Conservation (phyloP, 1,140 invertebrate genomes). For the Anadara kagoshimensis region DNA sequence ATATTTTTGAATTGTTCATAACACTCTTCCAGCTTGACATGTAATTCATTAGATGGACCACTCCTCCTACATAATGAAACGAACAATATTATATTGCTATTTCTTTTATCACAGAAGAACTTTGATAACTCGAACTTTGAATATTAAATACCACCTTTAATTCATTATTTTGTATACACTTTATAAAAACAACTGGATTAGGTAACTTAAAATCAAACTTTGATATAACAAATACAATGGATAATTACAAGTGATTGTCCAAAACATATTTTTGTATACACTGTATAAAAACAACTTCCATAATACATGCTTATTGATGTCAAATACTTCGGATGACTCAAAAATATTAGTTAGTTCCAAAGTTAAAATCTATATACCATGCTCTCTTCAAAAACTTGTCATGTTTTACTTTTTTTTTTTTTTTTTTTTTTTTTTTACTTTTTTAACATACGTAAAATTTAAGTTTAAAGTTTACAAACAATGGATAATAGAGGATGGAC, state of each 20-base stretch:
- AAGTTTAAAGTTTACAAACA: neutral
- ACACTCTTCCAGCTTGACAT: constrained; percentile 85
- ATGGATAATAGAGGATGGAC: neutral
- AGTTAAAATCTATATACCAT: too few species aligned
- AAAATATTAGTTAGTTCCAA: neutral
- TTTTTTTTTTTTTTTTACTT: neutral
- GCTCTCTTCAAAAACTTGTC: neutral
- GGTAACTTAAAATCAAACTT: neutral
- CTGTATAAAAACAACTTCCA: neutral
- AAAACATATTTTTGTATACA: neutral
- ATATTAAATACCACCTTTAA: neutral
- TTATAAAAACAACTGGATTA: neutral
- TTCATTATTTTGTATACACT: neutral
- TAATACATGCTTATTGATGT: neutral
- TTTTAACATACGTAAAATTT: neutral
- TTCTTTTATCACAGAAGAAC: neutral
- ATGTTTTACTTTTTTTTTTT: neutral
- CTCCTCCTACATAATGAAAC: constrained; percentile 64
- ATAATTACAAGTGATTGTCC: neutral
- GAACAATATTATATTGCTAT: neutral
- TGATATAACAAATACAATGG: neutral
- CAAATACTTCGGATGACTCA: neutral
- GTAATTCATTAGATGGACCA: constrained; percentile 82
- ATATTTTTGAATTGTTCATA: constrained; percentile 88
- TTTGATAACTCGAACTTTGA: neutral